Base-by-base conservation (phyloP, 1,140 invertebrate species). In the Cyclargus thomasi region DNA sequence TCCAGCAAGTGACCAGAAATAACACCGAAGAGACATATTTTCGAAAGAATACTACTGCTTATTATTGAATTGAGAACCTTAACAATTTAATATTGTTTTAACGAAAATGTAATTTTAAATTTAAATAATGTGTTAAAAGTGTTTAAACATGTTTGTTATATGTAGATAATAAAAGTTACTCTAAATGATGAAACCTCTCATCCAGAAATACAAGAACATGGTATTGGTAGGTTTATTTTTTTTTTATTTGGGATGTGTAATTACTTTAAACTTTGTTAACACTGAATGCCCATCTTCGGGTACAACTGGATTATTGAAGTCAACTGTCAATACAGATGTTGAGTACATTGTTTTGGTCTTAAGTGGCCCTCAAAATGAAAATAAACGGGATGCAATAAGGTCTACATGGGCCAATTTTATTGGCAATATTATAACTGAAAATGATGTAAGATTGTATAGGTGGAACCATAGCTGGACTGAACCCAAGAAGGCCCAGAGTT, bases 201-300 rank as follows among this genome's bases (percentile, higher is more conserved):
- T 47, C 81, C 22, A 79, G 70, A 70, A 76, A 72, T 79, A 87
- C 68, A 85, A 71, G 78, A 80, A 62, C 62, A 86, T 88, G 82
- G 76, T 86, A 67, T 71, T 88, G 1, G 62, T 71, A 16, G 80
- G 83, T 72, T 65, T 86, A 57, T 80, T 88, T 57, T 85, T 85
- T 65, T 90, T 90, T 74, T 88, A 86, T 71, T 53, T 88, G 63
- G 86, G 86, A 53, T 88, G 83, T 76, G 75, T 74, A 39, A 68
- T 87, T 22, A 81, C 86, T 6, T 73, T 88, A 22, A 83, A 77
- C 72, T 84, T 86, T 18, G 64, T 85, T 39, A 73, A 71, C 23
- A 72, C 88, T 6, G 85, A 87, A 23, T 90, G 87, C 75, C 78
- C 73, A 62, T 65, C 73, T 69, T 68, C 73, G 20, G 47, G 65